Evolutionary conservation across 1,140 invertebrate species (phyloP).

Genomic region (Cherax quadricarinatus): DNA sequence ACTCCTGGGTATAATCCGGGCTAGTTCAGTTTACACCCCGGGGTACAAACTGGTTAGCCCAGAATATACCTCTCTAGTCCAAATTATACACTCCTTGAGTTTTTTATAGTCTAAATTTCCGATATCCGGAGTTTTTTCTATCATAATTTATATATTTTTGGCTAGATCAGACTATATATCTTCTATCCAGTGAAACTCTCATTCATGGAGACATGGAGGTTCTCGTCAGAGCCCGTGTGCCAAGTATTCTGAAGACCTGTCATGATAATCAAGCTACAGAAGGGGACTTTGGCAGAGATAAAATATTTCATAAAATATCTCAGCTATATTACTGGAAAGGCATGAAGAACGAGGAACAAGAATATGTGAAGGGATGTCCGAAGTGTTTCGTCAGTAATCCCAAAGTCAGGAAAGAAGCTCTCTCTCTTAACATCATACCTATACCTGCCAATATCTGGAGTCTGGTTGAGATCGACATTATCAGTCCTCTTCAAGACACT

Average conservation of each 20-base stretch:
- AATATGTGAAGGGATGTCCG: conserved; percentile 12
- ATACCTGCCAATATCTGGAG: conserved; percentile 25
- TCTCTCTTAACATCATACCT: conserved; percentile 13
- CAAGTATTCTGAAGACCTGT: not conserved
- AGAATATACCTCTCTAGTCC: too few relatives aligned
- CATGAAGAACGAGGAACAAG: conserved; percentile 21
- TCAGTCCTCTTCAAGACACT: conserved; percentile 56
- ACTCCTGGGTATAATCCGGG: too few relatives aligned
- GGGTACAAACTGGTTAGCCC: too few relatives aligned
- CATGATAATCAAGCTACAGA: not conserved
- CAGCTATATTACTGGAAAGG: conserved; percentile 26
- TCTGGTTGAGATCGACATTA: conserved; percentile 36
- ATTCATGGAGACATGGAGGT: not conserved
- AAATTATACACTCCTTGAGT: too few relatives aligned
- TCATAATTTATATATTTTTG: too few relatives aligned
- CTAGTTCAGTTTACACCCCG: too few relatives aligned
- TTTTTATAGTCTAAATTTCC: too few relatives aligned
- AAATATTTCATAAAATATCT: conserved; percentile 24
- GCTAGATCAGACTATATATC: too few relatives aligned
- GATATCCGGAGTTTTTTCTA: not conserved
- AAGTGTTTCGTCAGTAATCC: conserved; percentile 8
- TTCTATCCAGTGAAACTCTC: not conserved
- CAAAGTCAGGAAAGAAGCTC: conserved; percentile 21
- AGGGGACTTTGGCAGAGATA: not conserved
- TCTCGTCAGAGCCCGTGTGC: not conserved